Base-by-base conservation (phyloP, 2,797 vertebrate genomes). In the Notamacropus eugenii region DNA sequence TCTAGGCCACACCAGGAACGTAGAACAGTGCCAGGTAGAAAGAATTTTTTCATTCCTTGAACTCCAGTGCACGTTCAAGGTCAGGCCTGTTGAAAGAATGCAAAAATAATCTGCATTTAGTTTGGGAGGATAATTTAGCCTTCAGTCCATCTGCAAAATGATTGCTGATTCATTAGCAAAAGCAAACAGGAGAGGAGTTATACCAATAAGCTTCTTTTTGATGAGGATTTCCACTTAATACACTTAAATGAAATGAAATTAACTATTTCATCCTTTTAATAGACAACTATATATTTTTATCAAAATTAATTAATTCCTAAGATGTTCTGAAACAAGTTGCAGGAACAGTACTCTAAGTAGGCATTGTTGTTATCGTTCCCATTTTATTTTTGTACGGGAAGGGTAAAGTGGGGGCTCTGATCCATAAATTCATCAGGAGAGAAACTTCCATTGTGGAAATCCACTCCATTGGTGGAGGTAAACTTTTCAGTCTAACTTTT, bases 11-110 rank as follows among this genome's bases (percentile, higher is more conserved):
- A 93, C 97, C 91, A 82, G 50, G 34, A 95, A 95, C 29, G 57
- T 4, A 14, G 90, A 97, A 92, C 0, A 5, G 52, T 40, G 22
- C 46, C 55, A 5, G 0, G 46, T 19, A 67, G 94, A 95, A 94
- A 93, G 0, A 54, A 92, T 87, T 93, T 95, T 16, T 40, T 8
- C 92, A 19, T 28, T 93, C 90, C 34, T 29, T 0, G 0, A 46
- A 46, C 28, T 96, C 97, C 74, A 97, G 95, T 96, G 94, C 0
- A 0, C 56, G 93, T 54, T 62, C 14, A 1, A 27, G 94, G 94
- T 96, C 97, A 96, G 95, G 94, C 94, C 92, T 96, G 95, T 82
- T 19, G 50, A 74, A 97, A 95, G 97, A 96, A 97, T 97, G 96
- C 62, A 40, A 67, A 58, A 92, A 52, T 97, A 97, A 97, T 96